Evolutionary conservation across 2,113 vertebrate genomes (phyloP), one percentile per base, ranked within the genome.

Genomic region (Neolamprologus cancellatus): DNA sequence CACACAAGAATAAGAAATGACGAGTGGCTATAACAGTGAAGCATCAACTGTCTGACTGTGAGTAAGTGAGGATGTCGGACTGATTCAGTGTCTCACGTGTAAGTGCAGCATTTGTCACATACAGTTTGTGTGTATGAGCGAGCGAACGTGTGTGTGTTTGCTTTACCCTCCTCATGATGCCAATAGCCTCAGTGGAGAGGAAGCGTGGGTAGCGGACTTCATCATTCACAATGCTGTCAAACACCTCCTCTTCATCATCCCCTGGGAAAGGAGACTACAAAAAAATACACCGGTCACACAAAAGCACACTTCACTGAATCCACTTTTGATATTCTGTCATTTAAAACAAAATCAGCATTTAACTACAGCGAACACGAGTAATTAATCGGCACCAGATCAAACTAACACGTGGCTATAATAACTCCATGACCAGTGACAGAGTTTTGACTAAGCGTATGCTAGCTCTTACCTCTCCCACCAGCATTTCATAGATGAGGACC

Each of bases 171-270:
- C 98, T 98, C 98, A 99, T 98, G 94, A 99, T 97, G 82, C 97
- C 98, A 89, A 99, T 99, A 44, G 99, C 97, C 94, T 99, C 98
- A 83, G 98, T 97, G 80, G 99, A 99, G 88, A 99, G 96, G 90
- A 99, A 99, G 61, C 98, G 96, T 88, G 99, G 99, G 89, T 99
- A 99, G 90, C 98, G 97, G 86, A 99, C 98, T 97, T 99, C 99
- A 95, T 99, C 99, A 83, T 99, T 99, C 86, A 99, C 98, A 94
- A 99, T 99, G 96, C 98, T 99, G 97, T 99, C 98, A 94, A 99
- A 99, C 89, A 99, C 98, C 87, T 99, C 99, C 83, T 99, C 99
- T 95, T 99, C 99, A 93, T 99, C 98, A 91, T 99, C 99, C 69
- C 99, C 99, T 93, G 99, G 99, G 91, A 99, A 99, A 12, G 98